Evolutionary conservation across 2,113 vertebrate species (phyloP).

Genomic region (Typhlomys cinereus): DNA sequence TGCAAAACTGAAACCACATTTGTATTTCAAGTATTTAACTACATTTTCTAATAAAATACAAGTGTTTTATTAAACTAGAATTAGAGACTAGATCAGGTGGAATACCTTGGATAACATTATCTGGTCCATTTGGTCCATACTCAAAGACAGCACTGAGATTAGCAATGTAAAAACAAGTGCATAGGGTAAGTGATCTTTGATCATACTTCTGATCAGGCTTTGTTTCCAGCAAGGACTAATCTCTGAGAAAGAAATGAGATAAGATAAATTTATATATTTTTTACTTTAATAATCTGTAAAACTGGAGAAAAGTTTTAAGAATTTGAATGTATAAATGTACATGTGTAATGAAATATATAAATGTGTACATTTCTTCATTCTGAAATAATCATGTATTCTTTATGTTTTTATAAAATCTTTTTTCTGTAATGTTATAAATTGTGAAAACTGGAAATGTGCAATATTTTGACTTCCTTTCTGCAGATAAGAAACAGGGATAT

Average conservation of each 20-base stretch:
- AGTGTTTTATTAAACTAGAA: background rate
- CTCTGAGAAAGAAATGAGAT: background rate
- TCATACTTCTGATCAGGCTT: background rate
- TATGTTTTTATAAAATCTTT: background rate
- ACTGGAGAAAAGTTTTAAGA: background rate
- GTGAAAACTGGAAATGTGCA: slow-evolving; percentile 10
- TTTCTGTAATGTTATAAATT: slow-evolving; percentile 13
- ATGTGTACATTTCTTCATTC: background rate
- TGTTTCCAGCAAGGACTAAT: background rate
- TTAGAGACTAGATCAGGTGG: background rate
- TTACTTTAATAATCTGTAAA: slow-evolving; percentile 5
- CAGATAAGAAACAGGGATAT: background rate
- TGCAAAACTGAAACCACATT: background rate
- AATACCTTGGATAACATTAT: slow-evolving; percentile 22
- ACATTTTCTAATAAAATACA: slow-evolving; percentile 32
- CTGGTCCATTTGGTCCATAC: background rate
- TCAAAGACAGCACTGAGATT: background rate
- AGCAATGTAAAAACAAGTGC: background rate
- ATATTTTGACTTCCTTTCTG: background rate
- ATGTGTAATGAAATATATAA: background rate
- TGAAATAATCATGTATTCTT: background rate
- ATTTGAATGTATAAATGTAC: too few species aligned
- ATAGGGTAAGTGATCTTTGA: background rate
- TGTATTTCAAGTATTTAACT: slow-evolving; percentile 31
- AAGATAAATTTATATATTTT: background rate